Base-by-base conservation (phyloP, 2,888 invertebrate genomes). In the Lithophane ornitopus region DNA sequence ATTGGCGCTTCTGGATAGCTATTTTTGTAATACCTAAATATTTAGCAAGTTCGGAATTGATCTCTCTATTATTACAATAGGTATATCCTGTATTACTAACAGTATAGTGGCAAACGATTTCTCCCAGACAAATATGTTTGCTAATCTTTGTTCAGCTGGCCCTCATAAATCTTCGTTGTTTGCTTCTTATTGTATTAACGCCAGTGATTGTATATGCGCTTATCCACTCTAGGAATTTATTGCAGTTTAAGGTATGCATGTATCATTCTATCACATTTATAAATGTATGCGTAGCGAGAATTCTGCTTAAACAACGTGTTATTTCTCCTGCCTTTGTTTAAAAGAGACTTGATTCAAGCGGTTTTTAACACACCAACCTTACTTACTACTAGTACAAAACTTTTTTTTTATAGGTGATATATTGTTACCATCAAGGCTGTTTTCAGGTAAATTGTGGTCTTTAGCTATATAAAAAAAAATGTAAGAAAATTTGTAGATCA, bases 141-240 rank as follows among this genome's bases (percentile, higher is more conserved):
- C 61, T 28, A 71, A 44, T 78, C 78, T 83, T 81, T 84, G 84
- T 80, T 80, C 67, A 84, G 76, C 66, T 80, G 84, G 76, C 56
- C 14, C 16, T 52, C 69, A 76, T 80, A 72, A 59, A 72, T 82
- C 84, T 80, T 73, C 26, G 16, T 70, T 82, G 82, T 80, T 80
- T 76, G 58, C 56, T 70, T 80, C 58, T 2, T 70, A 76, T 82
- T 82, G 62, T 84, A 80, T 84, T 68, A 80, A 63, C 49, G 76
- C 58, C 52, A 54, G 52, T 65, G 68, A 69, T 81, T 78, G 73
- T 82, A 62, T 78, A 78, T 72, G 71, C 44, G 39, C 26, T 61
- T 61, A 68, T 65, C 58, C 65, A 82, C 39, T 70, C 61, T 56
- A 49, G 12, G 66, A 78, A 73, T 82, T 67, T 54, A 78, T 67